phyloP scores from a whole-genome alignment of 2,113 vertebrate species.

The Mesembrinibis cayennensis region DNA sequence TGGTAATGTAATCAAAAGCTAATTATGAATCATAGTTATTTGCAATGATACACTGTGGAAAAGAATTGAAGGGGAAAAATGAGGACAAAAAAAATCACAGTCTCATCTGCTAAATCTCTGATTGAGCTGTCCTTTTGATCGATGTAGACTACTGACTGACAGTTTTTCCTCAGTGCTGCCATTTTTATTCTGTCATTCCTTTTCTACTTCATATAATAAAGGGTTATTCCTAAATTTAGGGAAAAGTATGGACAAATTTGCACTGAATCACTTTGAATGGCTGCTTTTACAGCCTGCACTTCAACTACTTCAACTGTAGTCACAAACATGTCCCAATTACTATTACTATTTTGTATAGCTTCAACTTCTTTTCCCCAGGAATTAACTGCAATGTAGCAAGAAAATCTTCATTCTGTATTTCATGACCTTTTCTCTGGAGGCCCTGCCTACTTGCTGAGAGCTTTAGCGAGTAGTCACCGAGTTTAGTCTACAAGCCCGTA shows the following conservation, averaged over 20 bases:
- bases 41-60: neutral
- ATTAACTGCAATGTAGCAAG: neutral
- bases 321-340: neutral
- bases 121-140: constrained; percentile 11
- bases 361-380: neutral
- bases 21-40: constrained; percentile 25
- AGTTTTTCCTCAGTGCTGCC: neutral
- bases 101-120: neutral
- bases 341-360: neutral
- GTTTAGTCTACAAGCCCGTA: neutral
- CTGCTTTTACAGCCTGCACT: neutral
- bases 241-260: neutral
- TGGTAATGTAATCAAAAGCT: constrained; percentile 47
- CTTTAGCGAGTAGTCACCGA: neutral
- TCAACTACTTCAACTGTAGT: neutral
- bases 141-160: neutral
- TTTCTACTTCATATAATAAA: constrained; percentile 4
- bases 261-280: neutral
- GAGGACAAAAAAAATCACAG: neutral
- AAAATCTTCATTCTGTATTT: neutral
- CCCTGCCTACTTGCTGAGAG: neutral
- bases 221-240: neutral
- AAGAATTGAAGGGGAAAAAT: neutral
- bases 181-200: neutral
- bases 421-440: neutral